phyloP scores from a whole-genome alignment of 2,888 invertebrate genomes.

The Parnassius mnemosyne region DNA sequence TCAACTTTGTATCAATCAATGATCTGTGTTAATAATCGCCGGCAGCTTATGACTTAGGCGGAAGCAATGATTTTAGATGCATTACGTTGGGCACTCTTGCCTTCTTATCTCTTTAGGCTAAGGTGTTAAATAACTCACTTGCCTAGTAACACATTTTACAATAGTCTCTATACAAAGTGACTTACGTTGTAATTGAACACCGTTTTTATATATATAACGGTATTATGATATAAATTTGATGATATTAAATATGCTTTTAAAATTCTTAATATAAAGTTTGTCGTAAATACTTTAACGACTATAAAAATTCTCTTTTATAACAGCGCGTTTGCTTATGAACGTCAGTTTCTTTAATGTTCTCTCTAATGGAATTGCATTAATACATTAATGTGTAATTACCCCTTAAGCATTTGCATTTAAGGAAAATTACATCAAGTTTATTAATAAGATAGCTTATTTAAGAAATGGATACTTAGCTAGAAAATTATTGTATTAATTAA shows the following conservation, averaged over 20 bases:
- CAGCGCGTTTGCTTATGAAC: not conserved
- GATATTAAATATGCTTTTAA: too few relatives aligned
- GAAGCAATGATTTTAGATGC: conserved; percentile 18
- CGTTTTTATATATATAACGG: too few relatives aligned
- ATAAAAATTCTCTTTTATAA: conserved; percentile 1
- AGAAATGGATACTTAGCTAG: too few relatives aligned
- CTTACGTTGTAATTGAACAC: not conserved
- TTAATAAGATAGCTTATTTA: not conserved
- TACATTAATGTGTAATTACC: conserved; percentile 8
- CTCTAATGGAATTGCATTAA: conserved; percentile 13
- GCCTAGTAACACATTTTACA: conserved; percentile 5
- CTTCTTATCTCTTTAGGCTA: conserved; percentile 16
- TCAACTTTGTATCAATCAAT: too few relatives aligned
- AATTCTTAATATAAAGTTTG: too few relatives aligned
- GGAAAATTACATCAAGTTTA: not conserved
- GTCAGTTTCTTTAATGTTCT: conserved; percentile 1
- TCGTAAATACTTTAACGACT: not conserved
- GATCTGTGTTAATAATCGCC: not conserved
- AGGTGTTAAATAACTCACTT: conserved; percentile 10
- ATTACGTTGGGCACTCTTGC: conserved; percentile 9
- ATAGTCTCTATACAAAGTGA: not conserved
- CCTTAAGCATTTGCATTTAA: conserved; percentile 2
- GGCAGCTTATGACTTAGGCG: conserved; percentile 1
- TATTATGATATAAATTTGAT: too few relatives aligned
- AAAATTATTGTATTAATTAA: too few relatives aligned